phyloP scores from a whole-genome alignment of 1,140 invertebrate genomes.

The Drosophila kepulauana region DNA sequence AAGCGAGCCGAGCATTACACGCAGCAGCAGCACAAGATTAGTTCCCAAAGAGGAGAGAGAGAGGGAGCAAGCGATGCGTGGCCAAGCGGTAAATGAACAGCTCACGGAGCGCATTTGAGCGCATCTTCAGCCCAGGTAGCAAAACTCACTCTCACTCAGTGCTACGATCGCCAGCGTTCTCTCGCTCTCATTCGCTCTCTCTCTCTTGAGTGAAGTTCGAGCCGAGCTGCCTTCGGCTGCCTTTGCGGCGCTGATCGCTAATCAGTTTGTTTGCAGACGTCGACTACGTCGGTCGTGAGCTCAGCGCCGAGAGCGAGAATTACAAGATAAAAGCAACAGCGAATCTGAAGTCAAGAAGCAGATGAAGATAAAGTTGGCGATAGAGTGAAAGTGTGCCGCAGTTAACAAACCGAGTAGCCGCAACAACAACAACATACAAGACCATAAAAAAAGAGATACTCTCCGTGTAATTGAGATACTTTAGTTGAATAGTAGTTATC shows the following conservation, averaged over 20 bases:
- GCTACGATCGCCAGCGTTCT: neutral
- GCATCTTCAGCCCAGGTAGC: constrained; percentile 54
- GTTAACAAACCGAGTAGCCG: constrained; percentile 10
- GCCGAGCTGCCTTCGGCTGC: constrained; percentile 42
- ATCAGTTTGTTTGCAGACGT: constrained; percentile 79
- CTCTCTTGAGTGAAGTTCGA: constrained; percentile 70
- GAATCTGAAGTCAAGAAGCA: constrained; percentile 32
- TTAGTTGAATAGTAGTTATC: neutral
- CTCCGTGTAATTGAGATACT: constrained; percentile 12
- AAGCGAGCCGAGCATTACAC: constrained; percentile 57
- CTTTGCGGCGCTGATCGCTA: constrained; percentile 34
- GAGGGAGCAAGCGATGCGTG: constrained; percentile 48
- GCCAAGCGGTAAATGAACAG: constrained; percentile 75
- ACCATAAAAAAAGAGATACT: constrained; percentile 45
- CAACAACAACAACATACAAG: neutral
- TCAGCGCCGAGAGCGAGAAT: constrained; percentile 25
- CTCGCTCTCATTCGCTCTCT: constrained; percentile 5
- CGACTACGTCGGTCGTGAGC: constrained; percentile 57
- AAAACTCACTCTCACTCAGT: neutral
- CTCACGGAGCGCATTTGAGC: constrained; percentile 42
- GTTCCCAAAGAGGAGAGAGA: constrained; percentile 31
- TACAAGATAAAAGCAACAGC: constrained; percentile 5
- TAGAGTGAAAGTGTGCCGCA: constrained; percentile 71
- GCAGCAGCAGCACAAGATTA: constrained; percentile 52
- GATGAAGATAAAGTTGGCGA: constrained; percentile 36